Evolutionary conservation across 2,797 vertebrate species (phyloP), one percentile per base, ranked within the genome.

Genomic region (Phoeniculus purpureus): DNA sequence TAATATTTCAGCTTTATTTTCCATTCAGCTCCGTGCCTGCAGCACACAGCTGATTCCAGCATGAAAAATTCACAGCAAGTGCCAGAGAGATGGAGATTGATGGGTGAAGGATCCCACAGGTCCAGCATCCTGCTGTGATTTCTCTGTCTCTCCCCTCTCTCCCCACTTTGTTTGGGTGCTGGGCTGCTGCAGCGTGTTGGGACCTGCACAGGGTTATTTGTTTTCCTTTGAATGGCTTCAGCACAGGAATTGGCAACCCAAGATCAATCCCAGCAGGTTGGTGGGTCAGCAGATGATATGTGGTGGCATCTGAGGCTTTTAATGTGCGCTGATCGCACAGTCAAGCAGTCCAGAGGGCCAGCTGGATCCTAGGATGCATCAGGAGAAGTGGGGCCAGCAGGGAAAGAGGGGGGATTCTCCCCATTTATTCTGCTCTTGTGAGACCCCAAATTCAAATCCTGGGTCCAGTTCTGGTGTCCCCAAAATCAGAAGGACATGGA

Each of bases 1-100:
- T 55, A 96, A 96, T 96, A 94, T 96, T 96, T 95, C 85, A 96
- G 93, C 62, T 50, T 61, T 26, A n/a, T 90, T 82, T 94, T 81
- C 92, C 90, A 67, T 50, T 37, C 26, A 3, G 83, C 79, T 90
- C 3, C 5, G 10, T 51, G 74, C 86, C 54, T 45, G 83, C 90
- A 80, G 75, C 72, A 26, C 65, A 70, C 91, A 81, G 90, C 85
- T 83, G 75, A 87, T 81, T 43, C 56, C 31, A 26, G 87, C 90
- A 94, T 81, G 90, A 91, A 91, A 81, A 83, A 94, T 93, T 91
- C 94, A 79, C 73, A 8, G 75, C 25, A 37, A 2, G 66, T 32
- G 29, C 55, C 6, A 13, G 43, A 43, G 43, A 43, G 43, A 43
- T 43, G 6, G 32, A 55, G 82, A 64, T 68, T 47, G n/a, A 72